Base-by-base conservation (phyloP, 1,140 invertebrate species). In the Alviniconcha marisindica region DNA sequence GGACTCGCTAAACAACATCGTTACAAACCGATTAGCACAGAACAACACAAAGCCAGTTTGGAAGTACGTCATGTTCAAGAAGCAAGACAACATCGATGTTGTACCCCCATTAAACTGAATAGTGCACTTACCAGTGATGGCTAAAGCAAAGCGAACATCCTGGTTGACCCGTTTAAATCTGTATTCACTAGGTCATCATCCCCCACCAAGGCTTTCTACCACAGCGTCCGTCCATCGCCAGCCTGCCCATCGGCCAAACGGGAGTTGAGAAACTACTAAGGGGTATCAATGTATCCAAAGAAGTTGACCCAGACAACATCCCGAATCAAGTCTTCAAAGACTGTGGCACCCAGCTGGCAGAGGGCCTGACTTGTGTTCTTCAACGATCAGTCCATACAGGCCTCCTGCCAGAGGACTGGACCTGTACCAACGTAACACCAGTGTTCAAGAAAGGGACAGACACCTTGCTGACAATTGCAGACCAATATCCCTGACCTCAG, bases 31-130 rank as follows among this genome's bases (percentile, higher is more conserved):
- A 24, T 56, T 80, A 4, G 42, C 80, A 51, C 78, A 81, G 2
- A 86, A 87, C 33, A 85, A 87, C 83, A 74, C 56, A 1, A 85
- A 87, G 73, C 85, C 87, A 28, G 85, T 88, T 71, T 76, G 78
- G 51, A 69, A 82, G 1, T 82, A 81, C 56, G 42, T 40, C 31
- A 87, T 85, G 79, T 81, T 82, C 0, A 78, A 78, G 66, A 73
- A 78, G 71, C 56, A 86, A 74, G 78, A 85, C 51, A 82, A 77
- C 38, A 69, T 74, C 33, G 83, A 81, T 12, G 66, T 88, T 24
- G 38, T n/a, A n/a, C n/a, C 71, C 14, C 83, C 82, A 28, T 33
- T 85, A 3, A 84, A 82, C 36, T 82, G 82, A 73, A 40, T 28
- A 10, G 82, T 38, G 71, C 83, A 21, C 71, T 86, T 1, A 24